Conservation (phyloP, 2,113 vertebrate species). For the Lophura nycthemera region DNA sequence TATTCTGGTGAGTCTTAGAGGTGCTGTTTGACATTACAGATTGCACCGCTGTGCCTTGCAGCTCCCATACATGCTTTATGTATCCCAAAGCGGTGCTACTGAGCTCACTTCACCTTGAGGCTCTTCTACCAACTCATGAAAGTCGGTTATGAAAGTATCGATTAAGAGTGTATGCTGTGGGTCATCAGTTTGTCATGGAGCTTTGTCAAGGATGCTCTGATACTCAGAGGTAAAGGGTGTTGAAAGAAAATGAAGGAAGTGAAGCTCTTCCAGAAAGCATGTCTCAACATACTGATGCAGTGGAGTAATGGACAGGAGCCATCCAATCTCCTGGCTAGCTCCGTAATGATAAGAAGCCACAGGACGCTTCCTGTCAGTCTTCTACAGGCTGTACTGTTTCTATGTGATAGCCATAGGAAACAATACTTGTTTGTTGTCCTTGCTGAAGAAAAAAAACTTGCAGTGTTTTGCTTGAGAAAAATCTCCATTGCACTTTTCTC, state of each 20-base stretch:
- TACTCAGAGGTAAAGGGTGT: not conserved
- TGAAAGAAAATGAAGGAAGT: not conserved
- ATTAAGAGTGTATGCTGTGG: accelerated
- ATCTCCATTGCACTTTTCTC: no score
- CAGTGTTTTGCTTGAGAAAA: not conserved
- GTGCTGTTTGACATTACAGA: not conserved
- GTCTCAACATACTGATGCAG: not conserved
- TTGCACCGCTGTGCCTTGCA: not conserved
- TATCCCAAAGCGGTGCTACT: not conserved
- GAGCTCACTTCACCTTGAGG: not conserved
- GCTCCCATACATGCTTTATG: not conserved
- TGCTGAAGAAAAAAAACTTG: not conserved
- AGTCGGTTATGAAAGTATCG: not conserved
- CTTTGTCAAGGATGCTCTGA: not conserved
- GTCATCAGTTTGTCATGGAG: not conserved
- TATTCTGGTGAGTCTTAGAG: not conserved
- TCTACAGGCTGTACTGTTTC: not conserved
- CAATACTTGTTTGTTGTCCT: not conserved
- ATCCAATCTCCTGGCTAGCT: not conserved
- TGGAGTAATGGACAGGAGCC: not conserved
- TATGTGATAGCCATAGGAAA: not conserved
- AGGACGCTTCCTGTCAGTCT: no score
- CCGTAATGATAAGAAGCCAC: not conserved
- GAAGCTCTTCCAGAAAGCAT: not conserved
- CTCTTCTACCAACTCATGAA: not conserved